Evolutionary conservation across 2,888 invertebrate genomes (phyloP), one percentile per base, ranked within the genome.

Genomic region (Uloborus plumipes): DNA sequence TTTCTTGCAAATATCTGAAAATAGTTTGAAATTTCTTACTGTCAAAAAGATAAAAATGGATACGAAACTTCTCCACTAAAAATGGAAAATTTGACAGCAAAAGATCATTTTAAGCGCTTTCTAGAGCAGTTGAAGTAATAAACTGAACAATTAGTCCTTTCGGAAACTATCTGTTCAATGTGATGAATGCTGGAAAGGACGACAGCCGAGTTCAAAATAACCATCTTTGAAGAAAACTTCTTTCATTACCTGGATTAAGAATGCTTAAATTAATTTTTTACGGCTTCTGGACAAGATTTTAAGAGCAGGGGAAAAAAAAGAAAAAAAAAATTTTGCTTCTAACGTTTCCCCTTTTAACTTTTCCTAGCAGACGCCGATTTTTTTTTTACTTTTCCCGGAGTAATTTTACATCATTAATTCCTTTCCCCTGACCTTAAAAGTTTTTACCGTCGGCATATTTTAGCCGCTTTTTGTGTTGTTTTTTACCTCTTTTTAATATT

Each of bases 361-460:
- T 64, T 74, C 61, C 50, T 61, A 26, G 59, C 59, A 61, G 50
- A 49, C 26, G 16, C 26, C 18, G 26, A 58, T 74, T 64, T 69
- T n/a, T 62, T 62, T 50, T 49, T 22, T 26, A 58, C 26, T 50
- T 47, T 26, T 47, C 26, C 18, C 15, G 59, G 74, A 75, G 61
- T 67, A 67, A 67, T 75, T 75, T 75, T 75, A 75, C 67, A 75
- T 75, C 75, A 75, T 75, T 75, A 75, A 75, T 75, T 75, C 61
- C 49, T 61, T 67, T 59, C 67, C 50, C 71, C 61, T 39, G 71
- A 50, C 61, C 70, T 18, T 70, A 70, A 20, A 22, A 20, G 16
- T 49, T 31, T 20, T 50, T 22, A 20, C 51, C 22, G 13, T 51
- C 53, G 15, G 50, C 58, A 22, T 11, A 14, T 51, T 61, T 26